These are phyloP conservation scores for Mythimna impura DNA, from an alignment of 2,888 invertebrate genomes.

Conservation along the genomic window DNA sequence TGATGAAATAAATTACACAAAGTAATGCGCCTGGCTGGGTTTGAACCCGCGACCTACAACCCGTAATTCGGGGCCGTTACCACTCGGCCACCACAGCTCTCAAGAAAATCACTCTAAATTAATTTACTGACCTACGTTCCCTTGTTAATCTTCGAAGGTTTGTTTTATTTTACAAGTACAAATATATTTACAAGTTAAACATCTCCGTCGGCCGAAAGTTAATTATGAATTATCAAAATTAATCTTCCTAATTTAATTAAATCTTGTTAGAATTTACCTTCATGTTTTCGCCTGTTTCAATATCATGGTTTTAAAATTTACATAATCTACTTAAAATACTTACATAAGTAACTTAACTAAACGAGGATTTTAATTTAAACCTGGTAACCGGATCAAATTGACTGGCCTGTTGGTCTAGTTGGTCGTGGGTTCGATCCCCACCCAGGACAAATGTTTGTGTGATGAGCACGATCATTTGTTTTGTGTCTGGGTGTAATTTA, in stretches of 20 bases:
- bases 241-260: slow-evolving; percentile 16
- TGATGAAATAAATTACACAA: no score
- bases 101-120: slow-evolving; percentile 14
- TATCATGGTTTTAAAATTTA: background rate
- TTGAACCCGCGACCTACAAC: no score
- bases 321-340: background rate
- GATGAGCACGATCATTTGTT: no score
- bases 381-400: background rate
- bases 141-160: slow-evolving; percentile 4
- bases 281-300: background rate
- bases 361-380: background rate
- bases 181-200: slow-evolving; percentile 29
- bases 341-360: background rate
- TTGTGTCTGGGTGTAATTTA: no score
- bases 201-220: slow-evolving; percentile 16
- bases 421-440: no score
- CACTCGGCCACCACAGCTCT: no score
- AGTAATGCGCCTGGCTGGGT: no score
- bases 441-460: no score
- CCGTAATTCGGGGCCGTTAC: no score
- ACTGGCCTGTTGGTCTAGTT: no score
- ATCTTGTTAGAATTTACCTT: slow-evolving; percentile 13
- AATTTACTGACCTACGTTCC: slow-evolving; percentile 2
- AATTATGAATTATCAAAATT: slow-evolving; percentile 18
- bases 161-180: slow-evolving; percentile 12